Base-by-base conservation (phyloP, 2,888 invertebrate genomes). In the Rhagonycha fulva region DNA sequence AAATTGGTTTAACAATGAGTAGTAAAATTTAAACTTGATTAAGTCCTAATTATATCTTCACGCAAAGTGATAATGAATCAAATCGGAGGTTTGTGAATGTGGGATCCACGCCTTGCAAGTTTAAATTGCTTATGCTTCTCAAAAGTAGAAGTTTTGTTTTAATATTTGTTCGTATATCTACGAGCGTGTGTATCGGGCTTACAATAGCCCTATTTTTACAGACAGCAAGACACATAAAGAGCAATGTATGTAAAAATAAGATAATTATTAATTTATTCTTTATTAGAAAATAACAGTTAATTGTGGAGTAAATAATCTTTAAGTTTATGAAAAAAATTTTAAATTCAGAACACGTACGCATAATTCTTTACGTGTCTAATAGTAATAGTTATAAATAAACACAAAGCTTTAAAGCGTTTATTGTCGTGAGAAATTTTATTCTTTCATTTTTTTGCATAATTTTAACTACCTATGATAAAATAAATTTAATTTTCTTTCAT, bases 291-390 rank as follows among this genome's bases (percentile, higher is more conserved):
- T 74, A 74, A 74, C 74, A 23, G 74, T 70, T 69, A 74, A 74
- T 74, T 74, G 74, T 74, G 63, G 62, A 74, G 70, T 62, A 62
- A 75, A 76, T 72, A 60, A 76, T 70, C 71, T 68, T 68, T 62
- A 69, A 68, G 69, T 75, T 72, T 67, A 72, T n/a, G 28, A n/a
- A 47, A 47, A 47, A 7, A n/a, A n/a, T 47, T 47, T 47, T 7
- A 47, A 47, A 47, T 47, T 47, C 47, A 47, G 47, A 47, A 47
- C 47, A 47, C 47, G 47, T 47, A 47, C 47, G 47, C n/a, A 47
- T 47, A 47, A 47, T 47, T n/a, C 47, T 47, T 47, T 47, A 47
- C 47, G 47, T 47, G 47, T 47, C 47, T 47, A 47, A 47, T 47
- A 47, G 47, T 47, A 47, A 47, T 47, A 47, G 47, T 47, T 47